Evolutionary conservation across 2,113 vertebrate genomes (phyloP), one percentile per base, ranked within the genome.

Genomic region (Sceloporus undulatus): DNA sequence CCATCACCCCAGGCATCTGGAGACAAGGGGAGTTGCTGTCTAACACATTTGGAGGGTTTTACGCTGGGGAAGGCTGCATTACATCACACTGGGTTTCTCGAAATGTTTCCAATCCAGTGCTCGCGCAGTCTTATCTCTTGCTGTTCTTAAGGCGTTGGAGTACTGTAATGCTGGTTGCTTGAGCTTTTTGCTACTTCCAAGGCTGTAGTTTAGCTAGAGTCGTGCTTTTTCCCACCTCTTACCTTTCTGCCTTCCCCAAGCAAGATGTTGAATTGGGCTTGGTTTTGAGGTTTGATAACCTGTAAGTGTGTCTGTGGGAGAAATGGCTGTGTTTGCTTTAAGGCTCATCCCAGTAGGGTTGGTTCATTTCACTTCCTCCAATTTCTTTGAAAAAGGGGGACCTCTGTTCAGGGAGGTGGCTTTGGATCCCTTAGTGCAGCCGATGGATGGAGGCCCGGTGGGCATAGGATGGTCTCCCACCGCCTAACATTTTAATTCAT

Each of bases 371-470:
- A 8, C 8, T 82, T 65, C 27, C 25, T 52, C 21, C 11, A 82
- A 82, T 66, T 56, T 82, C n/a, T 82, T 75, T 52, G 71, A 52
- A 88, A 87, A 76, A 77, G 54, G 71, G n/a, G 42, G 14, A 14
- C 25, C 56, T 76, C 73, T 48, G 16, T 48, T 87, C 16, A 4
- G 8, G 14, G n/a, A 87, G 0, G 0, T 62, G 75, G 16, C 77
- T 42, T 34, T 13, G 52, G 27, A 2, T 77, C 81, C 38, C 76
- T 84, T 0, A 0, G 89, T 48, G 68, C 11, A 6, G 2, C 27
- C 8, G 14, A 9, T 14, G 25, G 34, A 29, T 23, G 42, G 62
- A 62, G 29, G 16, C 77, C 77, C 40, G 2, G 0, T 4, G 48
- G 77, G 34, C 71, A 66, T 9, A 3, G 38, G 27, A 48, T 2